phyloP scores from a whole-genome alignment of 2,797 vertebrate species.

The Eulemur mongoz region DNA sequence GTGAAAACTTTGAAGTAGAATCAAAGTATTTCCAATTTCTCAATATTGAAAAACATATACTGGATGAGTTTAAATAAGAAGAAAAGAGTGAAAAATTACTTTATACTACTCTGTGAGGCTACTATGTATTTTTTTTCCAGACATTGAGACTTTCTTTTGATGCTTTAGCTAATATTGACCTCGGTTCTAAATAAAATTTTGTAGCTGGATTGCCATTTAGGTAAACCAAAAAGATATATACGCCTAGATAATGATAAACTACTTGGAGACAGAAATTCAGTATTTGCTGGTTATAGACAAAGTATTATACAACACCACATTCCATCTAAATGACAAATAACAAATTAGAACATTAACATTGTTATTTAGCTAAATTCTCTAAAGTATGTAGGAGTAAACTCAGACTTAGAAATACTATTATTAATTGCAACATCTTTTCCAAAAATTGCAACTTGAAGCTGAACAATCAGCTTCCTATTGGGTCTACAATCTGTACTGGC shows the following conservation, averaged over 20 bases:
- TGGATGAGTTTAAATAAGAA: not conserved
- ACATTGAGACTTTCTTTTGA: not conserved
- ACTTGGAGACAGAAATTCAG: not conserved
- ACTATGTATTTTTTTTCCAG: not conserved
- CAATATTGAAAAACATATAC: not conserved
- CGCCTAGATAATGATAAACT: not conserved
- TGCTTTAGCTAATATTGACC: not conserved
- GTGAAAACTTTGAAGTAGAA: not conserved
- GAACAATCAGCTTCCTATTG: not conserved
- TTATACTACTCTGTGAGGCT: not conserved
- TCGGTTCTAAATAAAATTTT: not conserved
- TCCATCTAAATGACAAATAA: constrained; percentile 5
- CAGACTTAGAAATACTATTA: not conserved
- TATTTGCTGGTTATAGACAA: constrained; percentile 5
- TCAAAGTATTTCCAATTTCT: not conserved
- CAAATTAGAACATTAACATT: not conserved
- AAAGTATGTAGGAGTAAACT: not conserved
- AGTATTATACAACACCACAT: not conserved
- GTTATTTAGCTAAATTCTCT: not conserved
- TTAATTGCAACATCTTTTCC: not conserved
- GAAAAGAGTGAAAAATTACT: not conserved
- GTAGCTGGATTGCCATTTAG: not conserved
- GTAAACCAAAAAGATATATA: not conserved
- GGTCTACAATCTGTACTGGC: constrained; percentile 2
- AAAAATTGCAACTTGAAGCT: not conserved